A percentile compares a stretch with the other conserved stretches of the same genome.
These are phyloP conservation scores for Lepeophtheirus salmonis DNA, from an alignment of 1,140 invertebrate species.

Conservation along the genomic window DNA sequence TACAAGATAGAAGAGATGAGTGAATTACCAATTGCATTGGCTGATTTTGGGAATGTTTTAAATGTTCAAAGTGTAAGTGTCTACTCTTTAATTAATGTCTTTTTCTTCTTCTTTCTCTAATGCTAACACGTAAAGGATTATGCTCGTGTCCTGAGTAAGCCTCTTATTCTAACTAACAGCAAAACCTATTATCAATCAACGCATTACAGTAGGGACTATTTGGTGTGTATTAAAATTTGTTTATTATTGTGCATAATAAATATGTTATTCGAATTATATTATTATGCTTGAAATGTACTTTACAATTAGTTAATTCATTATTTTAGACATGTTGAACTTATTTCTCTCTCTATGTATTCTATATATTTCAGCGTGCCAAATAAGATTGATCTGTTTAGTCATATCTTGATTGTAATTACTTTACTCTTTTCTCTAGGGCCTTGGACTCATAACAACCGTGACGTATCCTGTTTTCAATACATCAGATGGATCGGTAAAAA, in stretches of 20 bases:
- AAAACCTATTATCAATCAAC: not conserved
- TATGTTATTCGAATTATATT: too few relatives aligned
- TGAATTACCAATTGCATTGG: not conserved
- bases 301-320: too few relatives aligned
- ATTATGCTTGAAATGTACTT: too few relatives aligned
- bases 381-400: too few relatives aligned
- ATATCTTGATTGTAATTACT: too few relatives aligned
- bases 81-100: not conserved
- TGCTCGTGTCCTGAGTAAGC: constrained; percentile 27
- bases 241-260: too few relatives aligned
- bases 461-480: constrained; percentile 6
- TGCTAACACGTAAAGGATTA: constrained; percentile 16
- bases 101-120: not conserved
- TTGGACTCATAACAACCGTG: constrained; percentile 6
- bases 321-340: too few relatives aligned
- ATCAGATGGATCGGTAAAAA: not conserved
- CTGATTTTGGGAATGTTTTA: not conserved
- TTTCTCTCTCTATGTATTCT: too few relatives aligned
- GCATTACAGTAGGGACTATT: not conserved
- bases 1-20: not conserved
- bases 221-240: constrained; percentile 8
- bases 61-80: too few relatives aligned
- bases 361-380: too few relatives aligned
- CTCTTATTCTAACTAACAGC: constrained; percentile 25
- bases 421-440: constrained; percentile 1